These are phyloP conservation scores for Chloroclysta siterata DNA, from an alignment of 2,888 invertebrate species.

Conservation along the genomic window DNA sequence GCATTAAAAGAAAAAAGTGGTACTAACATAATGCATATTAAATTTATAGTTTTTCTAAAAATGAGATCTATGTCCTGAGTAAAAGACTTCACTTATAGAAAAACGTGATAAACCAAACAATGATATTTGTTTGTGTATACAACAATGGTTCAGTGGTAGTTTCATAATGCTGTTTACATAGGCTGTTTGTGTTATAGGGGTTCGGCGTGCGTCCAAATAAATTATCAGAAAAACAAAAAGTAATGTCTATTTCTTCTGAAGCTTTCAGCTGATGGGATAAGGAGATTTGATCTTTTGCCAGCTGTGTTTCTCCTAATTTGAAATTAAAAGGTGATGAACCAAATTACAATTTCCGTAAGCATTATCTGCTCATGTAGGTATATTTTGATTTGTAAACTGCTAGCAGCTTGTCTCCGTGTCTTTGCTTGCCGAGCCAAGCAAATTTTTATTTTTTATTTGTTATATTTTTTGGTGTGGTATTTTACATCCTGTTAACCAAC, in stretches of 20 bases:
- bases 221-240: slow-evolving; percentile 30
- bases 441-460: too few species aligned
- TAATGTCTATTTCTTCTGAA: slow-evolving; percentile 26
- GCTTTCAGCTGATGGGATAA: slow-evolving; percentile 29
- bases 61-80: too few species aligned
- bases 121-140: slow-evolving; percentile 21
- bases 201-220: slow-evolving; percentile 33
- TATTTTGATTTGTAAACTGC: too few species aligned
- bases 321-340: slow-evolving; percentile 15
- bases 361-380: too few species aligned
- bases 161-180: slow-evolving; percentile 29
- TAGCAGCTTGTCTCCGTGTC: too few species aligned
- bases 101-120: neutral
- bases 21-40: too few species aligned
- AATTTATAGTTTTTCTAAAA: too few species aligned
- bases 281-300: slow-evolving; percentile 25
- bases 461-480: too few species aligned
- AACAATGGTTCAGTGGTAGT: slow-evolving; percentile 17
- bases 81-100: neutral
- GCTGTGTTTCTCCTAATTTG: slow-evolving; percentile 13
- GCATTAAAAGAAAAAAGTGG: too few species aligned
- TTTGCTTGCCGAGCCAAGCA: too few species aligned
- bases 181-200: slow-evolving; percentile 31
- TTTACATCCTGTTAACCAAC: too few species aligned
- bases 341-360: neutral